A percentile compares a stretch with the other conserved stretches of the same genome.
Conservation (phyloP, 2,888 invertebrate species). For the Scrobipalpa atriplicella region DNA sequence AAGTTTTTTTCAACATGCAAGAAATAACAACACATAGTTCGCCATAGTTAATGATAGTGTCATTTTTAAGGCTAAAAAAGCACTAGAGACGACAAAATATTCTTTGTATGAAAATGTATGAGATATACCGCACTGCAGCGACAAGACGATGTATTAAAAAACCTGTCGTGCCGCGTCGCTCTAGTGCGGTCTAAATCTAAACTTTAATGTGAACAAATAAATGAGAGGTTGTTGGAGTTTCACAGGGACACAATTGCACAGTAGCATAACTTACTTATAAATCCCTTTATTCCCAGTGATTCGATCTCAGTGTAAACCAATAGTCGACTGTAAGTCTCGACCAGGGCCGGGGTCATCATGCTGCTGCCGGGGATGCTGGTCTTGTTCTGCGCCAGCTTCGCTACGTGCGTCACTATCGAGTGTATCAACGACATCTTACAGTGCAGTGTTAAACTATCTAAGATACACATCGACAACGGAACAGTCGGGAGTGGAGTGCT, state of each 20-base stretch:
- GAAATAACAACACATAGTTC: too few relatives aligned
- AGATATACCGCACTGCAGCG: too few relatives aligned
- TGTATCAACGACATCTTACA: constrained; percentile 96
- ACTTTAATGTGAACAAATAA: neutral
- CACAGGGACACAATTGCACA: neutral
- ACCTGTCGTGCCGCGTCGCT: too few relatives aligned
- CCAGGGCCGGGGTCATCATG: constrained; percentile 92
- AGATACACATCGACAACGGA: constrained; percentile 94
- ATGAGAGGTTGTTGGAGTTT: neutral
- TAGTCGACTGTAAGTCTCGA: constrained; percentile 96
- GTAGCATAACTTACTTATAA: constrained; percentile 87
- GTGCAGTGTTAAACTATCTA: constrained; percentile 97
- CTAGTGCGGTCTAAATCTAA: too few relatives aligned
- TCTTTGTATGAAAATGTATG: too few relatives aligned
- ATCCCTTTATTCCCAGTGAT: constrained; percentile 97
- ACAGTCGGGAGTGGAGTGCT: constrained; percentile 87
- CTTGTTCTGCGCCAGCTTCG: constrained; percentile 94
- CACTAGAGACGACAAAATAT: too few relatives aligned
- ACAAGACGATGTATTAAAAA: too few relatives aligned
- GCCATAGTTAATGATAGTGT: neutral
- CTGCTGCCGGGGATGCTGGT: constrained; percentile 86
- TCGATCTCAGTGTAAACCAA: constrained; percentile 98
- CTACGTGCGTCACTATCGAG: constrained; percentile 92
- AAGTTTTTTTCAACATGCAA: too few relatives aligned
- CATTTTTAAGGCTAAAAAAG: too few relatives aligned